Base-by-base conservation (phyloP, 1,140 invertebrate species). In the Coelopa frigida region DNA sequence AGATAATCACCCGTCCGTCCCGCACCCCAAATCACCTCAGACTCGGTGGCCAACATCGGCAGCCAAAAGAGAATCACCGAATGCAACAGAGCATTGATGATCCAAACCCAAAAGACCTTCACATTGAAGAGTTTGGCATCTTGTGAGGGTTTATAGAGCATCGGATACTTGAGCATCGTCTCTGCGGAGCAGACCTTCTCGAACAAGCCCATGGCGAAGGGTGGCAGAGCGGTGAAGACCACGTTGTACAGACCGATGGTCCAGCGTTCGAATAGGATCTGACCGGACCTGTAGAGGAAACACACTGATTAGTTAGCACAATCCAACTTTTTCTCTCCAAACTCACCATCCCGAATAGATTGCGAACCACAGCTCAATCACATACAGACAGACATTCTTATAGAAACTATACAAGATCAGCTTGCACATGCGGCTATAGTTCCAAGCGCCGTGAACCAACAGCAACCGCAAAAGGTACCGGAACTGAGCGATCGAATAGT, bases 301-400 rank as follows among this genome's bases (percentile, higher is more conserved):
- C n/a, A n/a, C n/a, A n/a, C n/a, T n/a, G n/a, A n/a, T n/a, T n/a
- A n/a, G n/a, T n/a, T n/a, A n/a, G n/a, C n/a, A n/a, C n/a, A n/a
- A n/a, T n/a, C n/a, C n/a, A n/a, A n/a, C n/a, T n/a, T n/a, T n/a
- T n/a, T n/a, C n/a, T n/a, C n/a, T n/a, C n/a, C n/a, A n/a, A n/a
- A n/a, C n/a, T n/a, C n/a, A n/a, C 89, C 94, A 99, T 49, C 91
- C 95, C 49, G 91, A 97, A 67, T 95, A 89, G 59, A 97, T 87
- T 11, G 94, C 94, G 75, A 98, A 99, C 95, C 95, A 99, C 31
- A 99, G 75, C 76, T 98, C 95, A 59, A 99, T 98, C 31, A 99
- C 89, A 72, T 98, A 99, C 1, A 99, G 77, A 70, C 94, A 98
- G 63, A 99, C 97, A 73, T 99, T 99, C 72, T 99, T 99, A 75